Conservation (phyloP, 1,140 invertebrate genomes). For the Teleopsis dalmanni region DNA sequence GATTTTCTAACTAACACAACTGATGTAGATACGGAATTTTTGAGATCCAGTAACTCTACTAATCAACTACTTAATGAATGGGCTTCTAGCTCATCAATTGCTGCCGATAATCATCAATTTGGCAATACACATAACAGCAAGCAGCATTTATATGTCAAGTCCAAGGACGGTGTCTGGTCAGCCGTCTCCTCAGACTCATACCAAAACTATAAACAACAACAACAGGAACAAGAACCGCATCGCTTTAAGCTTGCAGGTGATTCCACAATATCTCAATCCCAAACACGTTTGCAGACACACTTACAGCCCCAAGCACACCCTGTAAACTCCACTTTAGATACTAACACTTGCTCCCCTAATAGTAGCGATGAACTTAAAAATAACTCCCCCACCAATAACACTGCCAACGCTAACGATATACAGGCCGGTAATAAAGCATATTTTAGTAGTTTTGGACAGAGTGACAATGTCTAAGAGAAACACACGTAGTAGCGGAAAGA, state of each 20-base stretch:
- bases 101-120: conserved; percentile 33
- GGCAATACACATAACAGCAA: conserved; percentile 38
- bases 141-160: conserved; percentile 41
- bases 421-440: conserved; percentile 23
- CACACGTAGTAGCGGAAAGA: no score
- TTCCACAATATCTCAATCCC: no score
- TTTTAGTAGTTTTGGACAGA: conserved; percentile 37
- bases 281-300: neutral
- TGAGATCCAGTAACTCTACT: conserved; percentile 34
- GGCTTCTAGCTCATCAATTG: conserved; percentile 36
- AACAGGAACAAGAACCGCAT: conserved; percentile 28
- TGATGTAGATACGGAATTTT: conserved; percentile 21
- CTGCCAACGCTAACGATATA: conserved; percentile 8
- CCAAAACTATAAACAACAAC: conserved; percentile 32
- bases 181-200: conserved; percentile 40
- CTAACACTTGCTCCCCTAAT: no score
- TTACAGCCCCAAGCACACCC: neutral
- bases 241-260: conserved; percentile 14
- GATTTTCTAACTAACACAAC: conserved; percentile 10
- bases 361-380: no score
- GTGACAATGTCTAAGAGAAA: conserved; percentile 35
- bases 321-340: no score
- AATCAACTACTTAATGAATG: conserved; percentile 41
- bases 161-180: conserved; percentile 42
- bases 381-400: conserved; percentile 10